phyloP scores from a whole-genome alignment of 2,888 invertebrate species.

The Hesperia comma region DNA sequence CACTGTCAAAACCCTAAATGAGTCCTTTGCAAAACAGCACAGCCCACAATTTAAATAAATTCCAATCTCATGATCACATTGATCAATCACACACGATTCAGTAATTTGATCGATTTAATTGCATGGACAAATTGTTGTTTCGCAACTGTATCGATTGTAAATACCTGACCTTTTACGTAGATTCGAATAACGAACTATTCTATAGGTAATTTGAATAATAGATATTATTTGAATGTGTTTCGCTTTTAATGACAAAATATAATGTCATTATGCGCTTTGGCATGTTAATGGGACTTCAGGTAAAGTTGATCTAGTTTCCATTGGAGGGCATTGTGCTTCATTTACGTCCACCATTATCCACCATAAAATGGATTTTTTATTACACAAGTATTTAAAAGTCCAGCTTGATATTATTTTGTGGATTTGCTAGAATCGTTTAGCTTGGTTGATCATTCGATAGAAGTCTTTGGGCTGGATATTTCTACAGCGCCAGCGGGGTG shows the following conservation, averaged over 20 bases:
- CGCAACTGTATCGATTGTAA: conserved; percentile 17
- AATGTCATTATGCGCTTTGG: neutral
- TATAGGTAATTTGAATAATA: neutral
- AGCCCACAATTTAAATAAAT: conserved; percentile 12
- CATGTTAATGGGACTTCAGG: neutral
- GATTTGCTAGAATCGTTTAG: no score
- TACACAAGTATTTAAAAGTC: no score
- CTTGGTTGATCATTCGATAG: no score
- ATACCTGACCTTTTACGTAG: conserved; percentile 28
- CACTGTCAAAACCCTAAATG: neutral
- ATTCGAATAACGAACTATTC: conserved; percentile 8
- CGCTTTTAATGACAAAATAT: neutral
- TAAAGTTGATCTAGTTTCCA: no score
- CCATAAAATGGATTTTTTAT: no score
- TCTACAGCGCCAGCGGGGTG: no score
- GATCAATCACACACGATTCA: conserved; percentile 23
- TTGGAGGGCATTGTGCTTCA: no score
- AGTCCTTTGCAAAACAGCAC: neutral
- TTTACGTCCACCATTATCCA: no score
- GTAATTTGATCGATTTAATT: conserved; percentile 21
- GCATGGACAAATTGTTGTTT: conserved; percentile 25
- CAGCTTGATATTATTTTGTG: no score
- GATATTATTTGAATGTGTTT: neutral
- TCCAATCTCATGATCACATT: conserved; percentile 18
- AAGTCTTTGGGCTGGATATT: no score